Conservation (phyloP, 2,797 vertebrate species). For the Thamnophis elegans region DNA sequence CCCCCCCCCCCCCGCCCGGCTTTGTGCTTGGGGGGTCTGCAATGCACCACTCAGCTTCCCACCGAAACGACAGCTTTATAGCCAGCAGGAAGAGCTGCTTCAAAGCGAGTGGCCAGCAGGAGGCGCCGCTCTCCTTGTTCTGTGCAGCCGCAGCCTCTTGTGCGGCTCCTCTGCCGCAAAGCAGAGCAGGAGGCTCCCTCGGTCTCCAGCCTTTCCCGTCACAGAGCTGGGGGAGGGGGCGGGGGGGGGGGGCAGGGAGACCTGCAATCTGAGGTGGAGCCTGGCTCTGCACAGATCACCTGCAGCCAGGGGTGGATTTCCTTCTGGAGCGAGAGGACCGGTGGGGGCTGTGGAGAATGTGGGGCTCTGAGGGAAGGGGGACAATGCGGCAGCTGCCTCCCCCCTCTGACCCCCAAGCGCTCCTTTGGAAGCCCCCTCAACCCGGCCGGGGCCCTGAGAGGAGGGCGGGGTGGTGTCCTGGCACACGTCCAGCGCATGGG, state of each 20-base stretch:
- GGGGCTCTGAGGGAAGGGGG: background rate
- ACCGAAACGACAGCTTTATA: background rate
- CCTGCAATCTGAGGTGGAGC: background rate
- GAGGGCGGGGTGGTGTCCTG: background rate
- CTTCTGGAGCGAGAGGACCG: background rate
- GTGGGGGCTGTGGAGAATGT: background rate
- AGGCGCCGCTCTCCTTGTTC: background rate
- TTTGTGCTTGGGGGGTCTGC: slow-evolving; percentile 23
- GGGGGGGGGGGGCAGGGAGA: accelerated
- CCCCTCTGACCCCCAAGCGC: background rate
- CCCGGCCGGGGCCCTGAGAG: background rate
- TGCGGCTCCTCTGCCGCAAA: background rate
- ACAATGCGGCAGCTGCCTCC: background rate
- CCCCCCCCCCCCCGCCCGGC: background rate
- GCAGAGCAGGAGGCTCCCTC: background rate
- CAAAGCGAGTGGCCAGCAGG: background rate
- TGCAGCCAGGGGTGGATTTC: background rate
- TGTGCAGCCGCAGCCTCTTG: background rate
- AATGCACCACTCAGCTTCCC: slow-evolving; percentile 35
- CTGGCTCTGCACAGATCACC: background rate
- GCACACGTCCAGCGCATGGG: background rate
- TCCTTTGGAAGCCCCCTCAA: background rate
- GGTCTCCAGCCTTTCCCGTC: background rate
- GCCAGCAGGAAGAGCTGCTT: background rate
- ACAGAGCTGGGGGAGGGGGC: accelerated